Evolutionary conservation across 2,797 vertebrate genomes (phyloP).

Genomic region (Myotis daubentonii): DNA sequence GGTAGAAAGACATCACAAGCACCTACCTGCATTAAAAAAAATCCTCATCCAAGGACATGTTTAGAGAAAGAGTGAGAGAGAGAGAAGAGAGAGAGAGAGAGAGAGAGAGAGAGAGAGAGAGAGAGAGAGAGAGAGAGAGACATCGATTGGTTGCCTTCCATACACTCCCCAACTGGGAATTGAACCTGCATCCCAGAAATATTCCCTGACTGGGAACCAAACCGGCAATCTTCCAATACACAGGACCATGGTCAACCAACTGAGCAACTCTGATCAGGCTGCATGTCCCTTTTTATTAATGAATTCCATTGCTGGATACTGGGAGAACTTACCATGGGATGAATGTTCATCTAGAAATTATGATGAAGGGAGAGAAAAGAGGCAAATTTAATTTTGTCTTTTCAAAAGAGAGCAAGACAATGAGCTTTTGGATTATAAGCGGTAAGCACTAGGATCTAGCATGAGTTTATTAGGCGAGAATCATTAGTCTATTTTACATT

Average conservation of each 20-base stretch:
- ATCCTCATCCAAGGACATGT: no score
- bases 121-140: not conserved
- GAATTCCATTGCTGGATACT: not conserved
- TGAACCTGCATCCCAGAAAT: not conserved
- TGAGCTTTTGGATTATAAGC: not conserved
- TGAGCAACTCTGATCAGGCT: not conserved
- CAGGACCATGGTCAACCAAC: not conserved
- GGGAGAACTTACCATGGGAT: constrained; percentile 22
- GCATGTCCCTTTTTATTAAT: not conserved
- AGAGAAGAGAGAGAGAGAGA: not conserved
- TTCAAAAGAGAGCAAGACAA: constrained; percentile 24
- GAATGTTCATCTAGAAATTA: not conserved
- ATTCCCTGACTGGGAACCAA: not conserved
- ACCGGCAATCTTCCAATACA: not conserved
- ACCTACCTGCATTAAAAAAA: not conserved
- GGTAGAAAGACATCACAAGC: not conserved
- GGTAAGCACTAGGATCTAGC: not conserved
- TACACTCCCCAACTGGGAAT: not conserved
- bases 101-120: no score
- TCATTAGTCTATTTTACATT: not conserved
- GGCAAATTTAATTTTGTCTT: constrained; percentile 31
- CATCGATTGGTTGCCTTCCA: not conserved
- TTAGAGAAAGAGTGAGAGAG: no score
- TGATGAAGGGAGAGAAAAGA: not conserved
- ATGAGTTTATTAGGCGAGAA: not conserved